Evolutionary conservation across 2,888 invertebrate species (phyloP).

Genomic region (Eristalinus sepulchralis): DNA sequence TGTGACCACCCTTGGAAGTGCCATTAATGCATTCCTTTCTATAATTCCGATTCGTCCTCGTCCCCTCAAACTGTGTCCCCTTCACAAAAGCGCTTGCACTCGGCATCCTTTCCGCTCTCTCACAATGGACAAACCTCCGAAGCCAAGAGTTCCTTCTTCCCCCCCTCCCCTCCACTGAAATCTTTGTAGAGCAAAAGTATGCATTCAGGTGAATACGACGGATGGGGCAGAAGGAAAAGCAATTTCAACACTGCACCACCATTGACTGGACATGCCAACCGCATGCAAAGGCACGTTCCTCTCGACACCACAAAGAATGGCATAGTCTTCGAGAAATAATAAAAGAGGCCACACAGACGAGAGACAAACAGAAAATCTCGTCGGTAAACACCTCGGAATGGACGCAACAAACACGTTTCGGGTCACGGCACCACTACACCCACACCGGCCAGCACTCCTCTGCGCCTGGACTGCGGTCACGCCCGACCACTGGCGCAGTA

Average conservation of each 20-base stretch:
- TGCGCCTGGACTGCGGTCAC: slow-evolving; percentile 32
- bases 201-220: slow-evolving; percentile 10
- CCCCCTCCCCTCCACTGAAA: not conserved
- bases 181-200: slow-evolving; percentile 37
- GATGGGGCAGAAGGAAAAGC: slow-evolving; percentile 2
- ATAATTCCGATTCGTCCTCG: not conserved
- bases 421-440: slow-evolving; percentile 24
- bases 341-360: slow-evolving; percentile 6
- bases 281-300: slow-evolving; percentile 59
- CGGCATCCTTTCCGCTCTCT: not conserved
- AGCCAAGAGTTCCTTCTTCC: not conserved
- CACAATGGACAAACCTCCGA: not conserved
- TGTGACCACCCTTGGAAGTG: not conserved
- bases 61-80: not conserved
- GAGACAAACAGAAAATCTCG: slow-evolving; percentile 35
- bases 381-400: slow-evolving; percentile 58
- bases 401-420: slow-evolving; percentile 35
- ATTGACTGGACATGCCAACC: slow-evolving; percentile 3
- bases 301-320: slow-evolving; percentile 8
- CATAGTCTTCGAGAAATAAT: slow-evolving; percentile 11
- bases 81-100: not conserved
- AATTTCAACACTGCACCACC: slow-evolving; percentile 45
- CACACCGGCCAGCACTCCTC: slow-evolving; percentile 15
- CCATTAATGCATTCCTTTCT: not conserved
- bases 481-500: slow-evolving; percentile 11